Conservation (phyloP, 2,888 invertebrate genomes). For the Drosophila quinaria region DNA sequence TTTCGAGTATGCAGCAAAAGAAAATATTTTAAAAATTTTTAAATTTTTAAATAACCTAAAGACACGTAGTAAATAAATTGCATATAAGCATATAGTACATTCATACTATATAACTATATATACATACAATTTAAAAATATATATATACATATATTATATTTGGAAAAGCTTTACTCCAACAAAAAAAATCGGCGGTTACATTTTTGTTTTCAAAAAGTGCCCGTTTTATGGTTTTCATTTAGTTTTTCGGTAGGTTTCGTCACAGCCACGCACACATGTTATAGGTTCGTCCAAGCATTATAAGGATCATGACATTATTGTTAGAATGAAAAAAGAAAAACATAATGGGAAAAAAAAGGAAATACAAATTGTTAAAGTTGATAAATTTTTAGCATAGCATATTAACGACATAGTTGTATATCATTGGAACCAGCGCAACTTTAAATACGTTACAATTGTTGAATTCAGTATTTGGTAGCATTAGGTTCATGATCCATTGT, state of each 20-base stretch:
- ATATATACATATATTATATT: slow-evolving; percentile 44
- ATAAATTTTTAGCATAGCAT: slow-evolving; percentile 73
- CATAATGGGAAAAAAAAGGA: slow-evolving; percentile 2
- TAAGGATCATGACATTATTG: slow-evolving; percentile 66
- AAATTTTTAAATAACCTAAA: slow-evolving; percentile 50
- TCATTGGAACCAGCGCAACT: slow-evolving; percentile 59
- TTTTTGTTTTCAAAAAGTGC: slow-evolving; percentile 63
- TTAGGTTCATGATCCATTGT: slow-evolving; percentile 77
- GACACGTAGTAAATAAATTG: slow-evolving; percentile 54
- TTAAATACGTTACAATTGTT: slow-evolving; percentile 72
- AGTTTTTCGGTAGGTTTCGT: slow-evolving; percentile 54
- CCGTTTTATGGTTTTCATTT: slow-evolving; percentile 62
- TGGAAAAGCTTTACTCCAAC: slow-evolving; percentile 72
- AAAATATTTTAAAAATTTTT: slow-evolving; percentile 61
- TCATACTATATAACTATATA: slow-evolving; percentile 38
- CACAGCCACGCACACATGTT: slow-evolving; percentile 56
- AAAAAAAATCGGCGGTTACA: slow-evolving; percentile 51
- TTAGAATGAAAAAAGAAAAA: slow-evolving; percentile 42
- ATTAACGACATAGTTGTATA: slow-evolving; percentile 52
- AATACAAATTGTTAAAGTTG: slow-evolving; percentile 75
- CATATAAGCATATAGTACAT: slow-evolving; percentile 41
- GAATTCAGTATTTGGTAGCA: slow-evolving; percentile 69
- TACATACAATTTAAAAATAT: slow-evolving; percentile 36
- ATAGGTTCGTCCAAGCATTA: slow-evolving; percentile 56
- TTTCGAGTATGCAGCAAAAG: slow-evolving; percentile 21